Conservation (phyloP, 2,113 vertebrate genomes). For the Phalacrocorax brasilianus region DNA sequence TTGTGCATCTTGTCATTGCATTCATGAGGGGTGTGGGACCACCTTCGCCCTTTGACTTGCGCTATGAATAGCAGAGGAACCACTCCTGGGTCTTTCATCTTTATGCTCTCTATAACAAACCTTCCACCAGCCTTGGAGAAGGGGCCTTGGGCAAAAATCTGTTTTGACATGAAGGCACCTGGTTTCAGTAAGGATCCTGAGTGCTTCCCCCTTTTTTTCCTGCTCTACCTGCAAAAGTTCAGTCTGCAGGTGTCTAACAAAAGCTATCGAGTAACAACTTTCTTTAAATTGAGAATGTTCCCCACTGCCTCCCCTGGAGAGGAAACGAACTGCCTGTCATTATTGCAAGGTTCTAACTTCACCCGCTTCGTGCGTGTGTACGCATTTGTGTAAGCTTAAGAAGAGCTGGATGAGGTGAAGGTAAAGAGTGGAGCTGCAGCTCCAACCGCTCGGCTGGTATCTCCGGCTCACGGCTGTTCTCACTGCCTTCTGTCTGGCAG, state of each 20-base stretch:
- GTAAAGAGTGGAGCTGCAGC: not conserved
- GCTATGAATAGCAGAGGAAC: not conserved
- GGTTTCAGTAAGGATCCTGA: not conserved
- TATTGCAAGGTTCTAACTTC: not conserved
- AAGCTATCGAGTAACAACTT: rapidly evolving
- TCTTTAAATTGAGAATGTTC: not conserved
- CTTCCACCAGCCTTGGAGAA: not conserved
- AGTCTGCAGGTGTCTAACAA: not conserved
- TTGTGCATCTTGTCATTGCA: not conserved
- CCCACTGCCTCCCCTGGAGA: not conserved
- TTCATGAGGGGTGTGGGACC: not conserved
- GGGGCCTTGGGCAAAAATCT: not conserved
- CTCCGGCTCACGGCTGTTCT: not conserved
- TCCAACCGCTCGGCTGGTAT: not conserved
- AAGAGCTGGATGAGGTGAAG: not conserved
- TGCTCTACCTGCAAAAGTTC: not conserved
- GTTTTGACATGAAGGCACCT: not conserved
- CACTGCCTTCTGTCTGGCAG: not conserved
- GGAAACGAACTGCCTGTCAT: not conserved
- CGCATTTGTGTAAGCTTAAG: rapidly evolving
- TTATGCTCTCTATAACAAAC: not conserved
- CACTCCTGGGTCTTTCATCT: not conserved
- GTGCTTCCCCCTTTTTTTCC: not conserved
- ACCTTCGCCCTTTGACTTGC: not conserved
- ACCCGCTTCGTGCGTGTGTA: rapidly evolving